Base-by-base conservation (phyloP, 2,113 vertebrate species). In the Caracal caracal region DNA sequence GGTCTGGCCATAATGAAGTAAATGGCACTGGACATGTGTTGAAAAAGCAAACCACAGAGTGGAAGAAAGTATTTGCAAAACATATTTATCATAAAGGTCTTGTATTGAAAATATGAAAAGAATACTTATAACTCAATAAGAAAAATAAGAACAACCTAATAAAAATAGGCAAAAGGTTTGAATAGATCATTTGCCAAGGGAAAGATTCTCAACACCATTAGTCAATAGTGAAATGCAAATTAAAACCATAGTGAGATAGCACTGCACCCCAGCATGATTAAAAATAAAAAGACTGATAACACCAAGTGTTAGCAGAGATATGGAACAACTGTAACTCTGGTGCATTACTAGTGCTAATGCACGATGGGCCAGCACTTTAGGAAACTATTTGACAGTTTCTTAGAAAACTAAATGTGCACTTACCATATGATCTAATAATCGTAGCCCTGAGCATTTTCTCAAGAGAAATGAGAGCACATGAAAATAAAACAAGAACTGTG, bases 21-120 rank as follows among this genome's bases (percentile, higher is more conserved):
- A 53, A 87, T 47, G 30, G 5, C 63, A 70, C 30, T 53, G 24
- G 79, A 81, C n/a, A 75, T 43, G 17, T 1, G 65, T 82, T 75
- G 47, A 88, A 95, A 93, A 90, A 70, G 40, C 20, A 66, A 80
- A 65, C 3, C n/a, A 15, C 24, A 51, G 47, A 49, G 16, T 65
- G 17, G 16, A 20, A 87, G 47, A 94, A 92, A 93, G 78, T 51
- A 82, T 43, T 89, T 93, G 47, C 30, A 85, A 93, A 94, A 76
- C 17, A 65, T 73, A 81, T 78, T 90, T 65, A 84, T 86, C 35
- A 51, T 91, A 83, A 95, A 87, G 17, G 30, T 79, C 59, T 94
- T 83, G 3, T 4, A 40, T 33, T 87, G 28, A 79, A 65, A 59
- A 61, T 30, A 86, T 35, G 26, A 73, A 90, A 94, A 94, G 20